Percentiles rank a stretch among this genome's conserved stretches.
Evolutionary conservation across 2,888 invertebrate species (phyloP).

Genomic region (Trichopria drosophilae): DNA sequence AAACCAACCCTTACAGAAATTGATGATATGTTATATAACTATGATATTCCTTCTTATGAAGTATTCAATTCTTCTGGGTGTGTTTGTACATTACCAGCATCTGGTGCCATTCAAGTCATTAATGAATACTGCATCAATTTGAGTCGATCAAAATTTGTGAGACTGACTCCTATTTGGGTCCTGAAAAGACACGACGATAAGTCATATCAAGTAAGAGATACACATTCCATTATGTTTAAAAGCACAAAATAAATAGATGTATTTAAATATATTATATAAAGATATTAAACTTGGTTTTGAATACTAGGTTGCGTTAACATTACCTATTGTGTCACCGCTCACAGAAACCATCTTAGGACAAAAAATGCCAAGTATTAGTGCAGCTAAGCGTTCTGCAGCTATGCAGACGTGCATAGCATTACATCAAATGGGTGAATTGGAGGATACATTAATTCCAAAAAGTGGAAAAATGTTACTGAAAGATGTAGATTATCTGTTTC

Average conservation of each 20-base stretch:
- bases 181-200: not conserved
- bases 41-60: constrained; percentile 62
- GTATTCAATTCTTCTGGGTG: constrained; percentile 34
- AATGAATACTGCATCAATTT: constrained; percentile 81
- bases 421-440: constrained; percentile 73
- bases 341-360: constrained; percentile 71
- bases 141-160: constrained; percentile 58
- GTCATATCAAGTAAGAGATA: not conserved
- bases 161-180: constrained; percentile 42
- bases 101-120: constrained; percentile 69
- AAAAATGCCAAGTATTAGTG: constrained; percentile 61
- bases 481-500: constrained; percentile 62
- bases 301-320: constrained; percentile 63
- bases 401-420: constrained; percentile 73
- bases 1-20: constrained; percentile 62
- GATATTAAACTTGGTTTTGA: not conserved
- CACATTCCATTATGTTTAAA: no score
- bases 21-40: constrained; percentile 61
- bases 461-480: constrained; percentile 47
- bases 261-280: not conserved
- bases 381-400: constrained; percentile 82
- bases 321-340: constrained; percentile 80
- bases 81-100: constrained; percentile 58
- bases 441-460: constrained; percentile 67
- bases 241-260: no score